A percentile compares a stretch with the other conserved stretches of the same genome.
phyloP scores from a whole-genome alignment of 2,888 invertebrate species.

The Epinotia ramella region DNA sequence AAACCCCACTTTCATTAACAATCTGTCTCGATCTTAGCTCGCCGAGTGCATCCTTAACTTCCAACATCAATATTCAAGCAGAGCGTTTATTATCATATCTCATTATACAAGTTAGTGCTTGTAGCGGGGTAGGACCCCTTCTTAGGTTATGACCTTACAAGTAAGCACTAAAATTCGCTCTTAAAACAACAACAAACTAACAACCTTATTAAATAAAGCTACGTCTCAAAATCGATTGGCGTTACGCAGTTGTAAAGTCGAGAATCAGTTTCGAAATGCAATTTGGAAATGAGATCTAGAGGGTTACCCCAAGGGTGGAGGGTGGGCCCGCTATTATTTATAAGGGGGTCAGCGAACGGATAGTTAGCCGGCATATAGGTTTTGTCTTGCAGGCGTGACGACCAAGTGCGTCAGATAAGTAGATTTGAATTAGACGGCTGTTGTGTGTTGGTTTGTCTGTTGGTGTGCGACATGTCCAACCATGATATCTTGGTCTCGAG shows the following conservation, averaged over 20 bases:
- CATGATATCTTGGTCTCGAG: too few species aligned
- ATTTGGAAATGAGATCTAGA: conserved; percentile 84
- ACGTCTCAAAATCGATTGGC: conserved; percentile 56
- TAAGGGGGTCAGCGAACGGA: conserved; percentile 82
- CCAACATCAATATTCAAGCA: conserved; percentile 83
- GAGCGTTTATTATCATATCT: conserved; percentile 85
- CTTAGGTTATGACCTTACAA: conserved; percentile 78
- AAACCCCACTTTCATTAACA: conserved; percentile 51
- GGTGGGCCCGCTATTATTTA: conserved; percentile 83
- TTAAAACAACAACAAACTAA: conserved; percentile 53
- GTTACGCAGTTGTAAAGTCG: conserved; percentile 71
- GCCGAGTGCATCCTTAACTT: conserved; percentile 80
- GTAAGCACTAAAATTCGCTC: conserved; percentile 67
- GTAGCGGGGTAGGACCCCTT: conserved; percentile 74
- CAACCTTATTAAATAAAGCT: conserved; percentile 55
- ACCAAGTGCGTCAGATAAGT: conserved; percentile 33
- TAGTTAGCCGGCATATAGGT: conserved; percentile 66
- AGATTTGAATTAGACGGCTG: conserved; percentile 18
- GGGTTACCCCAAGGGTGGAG: conserved; percentile 77
- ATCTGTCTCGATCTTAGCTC: conserved; percentile 66
- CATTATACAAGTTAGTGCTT: conserved; percentile 85
- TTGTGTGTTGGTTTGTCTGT: not conserved
- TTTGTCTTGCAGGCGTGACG: conserved; percentile 58
- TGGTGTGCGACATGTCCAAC: too few species aligned
- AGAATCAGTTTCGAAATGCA: conserved; percentile 82